Evolutionary conservation across 2,113 vertebrate species (phyloP).

Genomic region (Oreochromis aureus): DNA sequence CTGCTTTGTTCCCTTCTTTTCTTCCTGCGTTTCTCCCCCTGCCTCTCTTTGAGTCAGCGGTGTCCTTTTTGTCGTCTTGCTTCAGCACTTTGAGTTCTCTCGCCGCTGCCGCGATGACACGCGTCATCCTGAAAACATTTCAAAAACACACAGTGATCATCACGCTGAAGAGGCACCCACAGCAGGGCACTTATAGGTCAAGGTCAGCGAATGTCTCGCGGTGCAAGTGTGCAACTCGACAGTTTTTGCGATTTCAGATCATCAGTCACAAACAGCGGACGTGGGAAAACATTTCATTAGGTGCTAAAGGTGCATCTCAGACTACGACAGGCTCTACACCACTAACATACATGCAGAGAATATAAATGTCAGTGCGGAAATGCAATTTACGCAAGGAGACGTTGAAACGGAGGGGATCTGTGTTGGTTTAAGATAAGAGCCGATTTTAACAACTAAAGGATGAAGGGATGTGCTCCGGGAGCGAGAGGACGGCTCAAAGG

Average conservation of each 20-base stretch:
- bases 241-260: background rate
- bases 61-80: background rate
- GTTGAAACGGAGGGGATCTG: background rate
- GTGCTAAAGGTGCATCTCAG: background rate
- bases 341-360: background rate
- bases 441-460: background rate
- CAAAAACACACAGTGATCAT: slow-evolving; percentile 4
- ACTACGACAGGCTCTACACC: background rate
- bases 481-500: slow-evolving; percentile 42
- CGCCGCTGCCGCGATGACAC: background rate
- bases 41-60: slow-evolving; percentile 4
- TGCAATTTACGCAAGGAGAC: background rate
- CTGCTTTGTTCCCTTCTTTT: background rate
- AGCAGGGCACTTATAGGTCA: background rate
- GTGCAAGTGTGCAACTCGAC: background rate
- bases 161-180: background rate
- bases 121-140: slow-evolving; percentile 2
- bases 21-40: background rate
- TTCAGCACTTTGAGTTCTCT: slow-evolving; percentile 23
- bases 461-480: slow-evolving; percentile 2
- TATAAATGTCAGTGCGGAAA: background rate
- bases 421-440: background rate
- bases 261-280: background rate
- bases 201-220: background rate
- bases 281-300: background rate